Base-by-base conservation (phyloP, 2,888 invertebrate species). In the Teleiodes luculella region DNA sequence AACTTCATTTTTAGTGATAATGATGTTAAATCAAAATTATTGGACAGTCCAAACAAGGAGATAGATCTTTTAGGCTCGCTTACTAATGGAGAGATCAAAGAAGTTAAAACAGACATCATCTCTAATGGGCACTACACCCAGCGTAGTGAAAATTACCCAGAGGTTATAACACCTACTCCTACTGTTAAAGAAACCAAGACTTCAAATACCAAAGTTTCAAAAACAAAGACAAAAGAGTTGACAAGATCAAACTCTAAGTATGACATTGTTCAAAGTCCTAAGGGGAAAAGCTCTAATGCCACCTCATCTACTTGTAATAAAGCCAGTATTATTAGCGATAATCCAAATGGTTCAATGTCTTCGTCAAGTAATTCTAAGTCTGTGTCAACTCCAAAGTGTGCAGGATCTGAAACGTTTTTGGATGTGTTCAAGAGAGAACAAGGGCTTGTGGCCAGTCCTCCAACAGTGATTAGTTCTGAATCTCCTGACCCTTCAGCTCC, bases 381-480 rank as follows among this genome's bases (percentile, higher is more conserved):
- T 28, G 53, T 61, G n/a, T 58, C 66, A 20, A 57, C 67, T 31
- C 62, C 63, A 37, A 81, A 80, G 57, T 68, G 65, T 39, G 58
- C 69, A 47, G 43, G 67, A 1, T 57, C 74, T 7, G 86, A 86
- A 66, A 88, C 87, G 7, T 89, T 87, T 72, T 68, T 89, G 59
- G 89, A 89, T 83, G 89, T 89, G 39, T 89, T 87, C 61, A 88
- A 88, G 59, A 78, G 88, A 67, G 89, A 88, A 62, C 88, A 88
- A 63, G 84, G 86, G 28, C 65, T 82, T 52, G 70, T 77, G 55
- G 78, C 76, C 51, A 74, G 68, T 56, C 53, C 61, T 28, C 50
- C 63, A 31, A 61, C 71, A 33, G 62, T 66, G 55, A 65, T 78
- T n/a, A 84, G 81, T 75, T 76, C 68, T 60, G 86, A 88, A 58